phyloP scores from a whole-genome alignment of 2,113 vertebrate species.

The Diadophis punctatus region DNA sequence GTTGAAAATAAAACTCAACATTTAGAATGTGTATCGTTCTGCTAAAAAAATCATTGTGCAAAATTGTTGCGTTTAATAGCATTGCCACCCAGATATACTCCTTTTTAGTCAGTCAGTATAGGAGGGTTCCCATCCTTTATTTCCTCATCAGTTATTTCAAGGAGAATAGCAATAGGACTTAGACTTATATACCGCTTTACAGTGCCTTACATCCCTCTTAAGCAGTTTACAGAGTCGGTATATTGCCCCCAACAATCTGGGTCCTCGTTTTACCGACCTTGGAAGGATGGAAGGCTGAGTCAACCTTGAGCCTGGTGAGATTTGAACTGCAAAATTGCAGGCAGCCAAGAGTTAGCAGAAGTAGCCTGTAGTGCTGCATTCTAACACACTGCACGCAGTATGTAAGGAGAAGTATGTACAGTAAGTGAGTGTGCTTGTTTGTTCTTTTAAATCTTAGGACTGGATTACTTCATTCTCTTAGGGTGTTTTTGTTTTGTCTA shows the following conservation, averaged over 20 bases:
- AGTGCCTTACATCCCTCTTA: no score
- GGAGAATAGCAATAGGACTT: not conserved
- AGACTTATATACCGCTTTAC: no score
- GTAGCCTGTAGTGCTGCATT: no score
- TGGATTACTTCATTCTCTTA: not conserved
- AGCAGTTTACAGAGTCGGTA: no score
- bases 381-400: no score
- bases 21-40: not conserved
- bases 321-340: no score
- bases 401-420: not conserved
- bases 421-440: not conserved
- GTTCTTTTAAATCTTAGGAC: not conserved
- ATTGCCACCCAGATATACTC: not conserved
- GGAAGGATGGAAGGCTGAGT: no score
- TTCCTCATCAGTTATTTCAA: not conserved
- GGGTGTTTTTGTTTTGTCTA: not conserved
- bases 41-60: not conserved
- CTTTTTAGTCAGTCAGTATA: not conserved
- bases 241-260: no score
- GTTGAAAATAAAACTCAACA: not conserved
- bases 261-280: no score
- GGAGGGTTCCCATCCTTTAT: not conserved
- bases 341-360: no score
- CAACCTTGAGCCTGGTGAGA: no score
- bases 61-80: not conserved